phyloP scores from a whole-genome alignment of 1,140 invertebrate species.

The Nephotettix cincticeps region DNA sequence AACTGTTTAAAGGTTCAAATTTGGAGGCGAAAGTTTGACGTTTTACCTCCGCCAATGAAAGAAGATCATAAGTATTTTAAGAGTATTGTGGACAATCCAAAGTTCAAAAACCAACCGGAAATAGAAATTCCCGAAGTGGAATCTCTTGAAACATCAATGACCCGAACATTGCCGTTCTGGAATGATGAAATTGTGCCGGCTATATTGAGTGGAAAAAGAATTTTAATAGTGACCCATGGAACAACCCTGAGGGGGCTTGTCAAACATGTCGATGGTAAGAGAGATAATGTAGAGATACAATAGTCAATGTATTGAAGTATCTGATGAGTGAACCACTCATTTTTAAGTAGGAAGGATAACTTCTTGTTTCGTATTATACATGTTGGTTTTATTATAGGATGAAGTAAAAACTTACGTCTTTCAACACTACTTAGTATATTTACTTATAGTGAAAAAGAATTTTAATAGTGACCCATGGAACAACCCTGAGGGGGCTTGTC shows the following conservation, averaged over 20 bases:
- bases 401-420: too few species aligned
- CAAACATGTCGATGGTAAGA: conserved; percentile 63
- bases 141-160: conserved; percentile 65
- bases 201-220: conserved; percentile 58
- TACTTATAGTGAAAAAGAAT: too few species aligned
- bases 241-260: conserved; percentile 68
- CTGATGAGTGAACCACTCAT: too few species aligned
- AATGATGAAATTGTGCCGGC: conserved; percentile 61
- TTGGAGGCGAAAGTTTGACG: conserved; percentile 90
- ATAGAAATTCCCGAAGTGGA: conserved; percentile 62
- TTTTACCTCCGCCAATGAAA: conserved; percentile 88
- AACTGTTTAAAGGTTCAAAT: conserved; percentile 50
- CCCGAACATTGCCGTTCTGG: conserved; percentile 65
- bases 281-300: too few species aligned
- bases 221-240: conserved; percentile 69
- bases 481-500: conserved; percentile 65
- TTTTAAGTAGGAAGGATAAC: too few species aligned
- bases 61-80: conserved; percentile 77
- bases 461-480: conserved; percentile 69
- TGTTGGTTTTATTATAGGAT: too few species aligned
- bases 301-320: too few species aligned
- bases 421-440: too few species aligned
- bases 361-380: too few species aligned
- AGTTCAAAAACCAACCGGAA: conserved; percentile 49
- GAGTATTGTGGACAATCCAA: conserved; percentile 54